A percentile compares a stretch with the other conserved stretches of the same genome.
Evolutionary conservation across 2,797 vertebrate genomes (phyloP).

Genomic region (Oceanodroma leucorhoa): DNA sequence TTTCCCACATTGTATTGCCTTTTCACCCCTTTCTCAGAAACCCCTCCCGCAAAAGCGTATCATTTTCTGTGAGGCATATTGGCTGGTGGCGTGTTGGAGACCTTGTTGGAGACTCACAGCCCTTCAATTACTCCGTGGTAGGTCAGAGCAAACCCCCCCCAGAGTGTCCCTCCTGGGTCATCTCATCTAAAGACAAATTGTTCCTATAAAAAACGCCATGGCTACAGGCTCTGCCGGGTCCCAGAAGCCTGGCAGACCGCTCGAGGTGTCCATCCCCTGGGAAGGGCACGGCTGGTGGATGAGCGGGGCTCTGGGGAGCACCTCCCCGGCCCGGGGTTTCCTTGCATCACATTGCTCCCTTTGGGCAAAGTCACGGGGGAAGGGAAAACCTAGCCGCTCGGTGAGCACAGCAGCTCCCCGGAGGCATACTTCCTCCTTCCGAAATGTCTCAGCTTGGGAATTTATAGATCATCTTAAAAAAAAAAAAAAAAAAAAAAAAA

Average conservation of each 20-base stretch:
- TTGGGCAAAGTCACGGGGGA: neutral
- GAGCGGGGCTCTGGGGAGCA: neutral
- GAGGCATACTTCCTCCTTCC: neutral
- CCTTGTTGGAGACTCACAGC: neutral
- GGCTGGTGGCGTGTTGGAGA: accelerated
- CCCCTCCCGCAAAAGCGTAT: accelerated
- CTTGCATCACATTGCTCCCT: neutral
- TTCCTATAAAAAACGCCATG: neutral
- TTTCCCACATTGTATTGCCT: accelerated
- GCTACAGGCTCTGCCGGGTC: neutral
- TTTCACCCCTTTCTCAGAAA: neutral
- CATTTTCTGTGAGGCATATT: accelerated
- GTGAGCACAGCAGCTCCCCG: neutral
- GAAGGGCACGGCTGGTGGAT: neutral
- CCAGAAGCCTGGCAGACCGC: neutral
- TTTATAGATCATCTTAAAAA: conserved; percentile 25
- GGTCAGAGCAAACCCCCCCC: neutral
- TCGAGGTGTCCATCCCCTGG: neutral
- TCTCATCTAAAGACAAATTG: neutral
- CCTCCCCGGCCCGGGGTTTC: accelerated
- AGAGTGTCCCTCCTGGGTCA: accelerated
- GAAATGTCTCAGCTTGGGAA: neutral
- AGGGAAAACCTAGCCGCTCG: neutral
- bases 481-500: neutral
- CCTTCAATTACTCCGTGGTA: accelerated